Conservation (phyloP, 1,140 invertebrate genomes). For the Camponotus floridanus region DNA sequence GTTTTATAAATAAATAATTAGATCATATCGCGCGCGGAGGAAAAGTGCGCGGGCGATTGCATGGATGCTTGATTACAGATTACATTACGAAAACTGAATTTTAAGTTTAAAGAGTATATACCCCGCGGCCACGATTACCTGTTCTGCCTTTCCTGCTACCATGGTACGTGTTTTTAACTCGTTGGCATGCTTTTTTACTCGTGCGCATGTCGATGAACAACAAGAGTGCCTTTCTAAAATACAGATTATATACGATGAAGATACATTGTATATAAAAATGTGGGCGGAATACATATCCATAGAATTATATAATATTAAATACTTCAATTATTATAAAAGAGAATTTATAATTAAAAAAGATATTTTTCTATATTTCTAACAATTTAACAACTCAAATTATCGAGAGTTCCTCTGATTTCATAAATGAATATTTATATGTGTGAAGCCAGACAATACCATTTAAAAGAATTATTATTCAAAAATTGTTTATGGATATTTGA, state of each 20-base stretch:
- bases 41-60: conserved; percentile 36
- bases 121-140: conserved; percentile 55
- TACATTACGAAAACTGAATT: conserved; percentile 60
- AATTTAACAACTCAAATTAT: not conserved
- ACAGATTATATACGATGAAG: conserved; percentile 23
- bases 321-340: conserved; percentile 7
- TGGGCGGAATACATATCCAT: not conserved
- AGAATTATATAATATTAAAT: too few species aligned
- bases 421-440: not conserved
- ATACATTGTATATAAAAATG: conserved; percentile 23
- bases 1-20: conserved; percentile 26
- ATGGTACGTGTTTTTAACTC: conserved; percentile 57
- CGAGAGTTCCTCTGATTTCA: not conserved
- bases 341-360: not conserved
- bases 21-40: conserved; percentile 5
- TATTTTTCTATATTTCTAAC: not conserved
- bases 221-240: conserved; percentile 52
- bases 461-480: conserved; percentile 1
- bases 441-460: not conserved
- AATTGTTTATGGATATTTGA: not conserved
- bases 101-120: conserved; percentile 59
- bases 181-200: conserved; percentile 51
- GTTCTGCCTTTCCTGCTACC: conserved; percentile 55
- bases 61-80: conserved; percentile 57
- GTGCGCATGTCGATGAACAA: conserved; percentile 59